These are phyloP conservation scores for Jaculus jaculus DNA, from an alignment of 2,113 vertebrate genomes.

Conservation along the genomic window DNA sequence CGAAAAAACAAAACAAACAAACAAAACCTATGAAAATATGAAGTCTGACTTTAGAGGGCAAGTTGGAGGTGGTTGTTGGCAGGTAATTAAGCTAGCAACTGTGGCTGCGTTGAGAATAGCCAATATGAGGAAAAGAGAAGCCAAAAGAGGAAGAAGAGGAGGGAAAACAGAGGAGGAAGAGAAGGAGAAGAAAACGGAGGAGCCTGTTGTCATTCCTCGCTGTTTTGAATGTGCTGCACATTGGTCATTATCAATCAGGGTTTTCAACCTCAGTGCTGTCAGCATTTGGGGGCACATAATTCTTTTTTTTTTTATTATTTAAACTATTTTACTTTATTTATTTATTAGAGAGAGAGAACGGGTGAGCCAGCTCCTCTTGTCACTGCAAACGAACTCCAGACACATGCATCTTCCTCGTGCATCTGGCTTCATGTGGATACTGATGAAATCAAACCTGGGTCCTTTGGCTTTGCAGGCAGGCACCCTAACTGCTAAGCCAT, in stretches of 20 bases:
- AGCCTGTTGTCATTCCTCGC: background rate
- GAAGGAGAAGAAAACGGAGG: background rate
- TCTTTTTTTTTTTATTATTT: no score
- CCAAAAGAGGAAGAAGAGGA: background rate
- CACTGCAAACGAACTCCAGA: no score
- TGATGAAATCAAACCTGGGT: no score
- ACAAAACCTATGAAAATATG: no score
- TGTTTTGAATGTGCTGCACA: background rate
- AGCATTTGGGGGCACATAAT: background rate
- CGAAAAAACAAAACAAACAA: no score
- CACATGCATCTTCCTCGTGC: no score
- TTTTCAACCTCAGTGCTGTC: background rate
- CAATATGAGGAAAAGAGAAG: background rate
- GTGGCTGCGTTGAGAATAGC: background rate
- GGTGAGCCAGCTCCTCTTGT: no score
- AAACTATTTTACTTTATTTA: no score
- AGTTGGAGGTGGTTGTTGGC: background rate
- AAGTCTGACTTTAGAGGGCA: background rate
- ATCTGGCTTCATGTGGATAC: no score
- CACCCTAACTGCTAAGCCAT: no score
- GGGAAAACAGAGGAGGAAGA: background rate
- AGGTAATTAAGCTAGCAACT: background rate
- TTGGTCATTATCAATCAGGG: background rate
- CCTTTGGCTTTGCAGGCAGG: no score
- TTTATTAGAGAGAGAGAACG: no score